Conservation (phyloP, 2,888 invertebrate species). For the Netelia fuscicornis region DNA sequence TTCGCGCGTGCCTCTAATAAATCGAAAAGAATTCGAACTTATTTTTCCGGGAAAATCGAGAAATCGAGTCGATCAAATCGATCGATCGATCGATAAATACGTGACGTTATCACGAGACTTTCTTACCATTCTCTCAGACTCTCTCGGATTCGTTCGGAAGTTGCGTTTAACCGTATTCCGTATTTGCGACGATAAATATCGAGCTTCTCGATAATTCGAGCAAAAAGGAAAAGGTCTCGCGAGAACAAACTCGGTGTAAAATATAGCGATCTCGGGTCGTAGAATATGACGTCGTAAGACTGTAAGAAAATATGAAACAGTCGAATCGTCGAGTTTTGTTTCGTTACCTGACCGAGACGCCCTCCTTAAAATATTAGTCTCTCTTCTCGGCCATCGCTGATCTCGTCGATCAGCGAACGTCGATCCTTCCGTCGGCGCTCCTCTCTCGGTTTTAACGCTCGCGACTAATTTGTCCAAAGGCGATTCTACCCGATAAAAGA, state of each 20-base stretch:
- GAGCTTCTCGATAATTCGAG: not conserved
- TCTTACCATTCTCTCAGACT: not conserved
- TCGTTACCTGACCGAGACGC: conserved; percentile 52
- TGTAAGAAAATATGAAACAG: conserved; percentile 20
- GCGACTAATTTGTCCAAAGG: conserved; percentile 62
- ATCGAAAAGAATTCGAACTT: conserved; percentile 10
- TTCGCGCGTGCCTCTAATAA: conserved; percentile 41
- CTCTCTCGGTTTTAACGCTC: conserved; percentile 43
- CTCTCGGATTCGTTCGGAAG: conserved; percentile 75
- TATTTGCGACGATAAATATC: conserved; percentile 81
- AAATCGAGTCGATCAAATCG: no score
- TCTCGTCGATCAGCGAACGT: not conserved
- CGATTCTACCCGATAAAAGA: conserved; percentile 61
- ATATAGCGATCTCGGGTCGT: conserved; percentile 5
- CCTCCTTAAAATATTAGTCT: conserved; percentile 17
- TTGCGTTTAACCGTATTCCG: conserved; percentile 82
- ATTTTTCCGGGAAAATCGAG: not conserved
- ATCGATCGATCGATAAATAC: no score
- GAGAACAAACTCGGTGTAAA: not conserved
- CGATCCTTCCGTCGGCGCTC: conserved; percentile 36
- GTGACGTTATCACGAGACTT: not conserved
- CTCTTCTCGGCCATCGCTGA: conserved; percentile 27
- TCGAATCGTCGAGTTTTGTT: conserved; percentile 60
- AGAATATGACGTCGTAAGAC: not conserved
- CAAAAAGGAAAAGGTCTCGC: not conserved